phyloP scores from a whole-genome alignment of 2,797 vertebrate species.

The Rhabdomys pumilio region DNA sequence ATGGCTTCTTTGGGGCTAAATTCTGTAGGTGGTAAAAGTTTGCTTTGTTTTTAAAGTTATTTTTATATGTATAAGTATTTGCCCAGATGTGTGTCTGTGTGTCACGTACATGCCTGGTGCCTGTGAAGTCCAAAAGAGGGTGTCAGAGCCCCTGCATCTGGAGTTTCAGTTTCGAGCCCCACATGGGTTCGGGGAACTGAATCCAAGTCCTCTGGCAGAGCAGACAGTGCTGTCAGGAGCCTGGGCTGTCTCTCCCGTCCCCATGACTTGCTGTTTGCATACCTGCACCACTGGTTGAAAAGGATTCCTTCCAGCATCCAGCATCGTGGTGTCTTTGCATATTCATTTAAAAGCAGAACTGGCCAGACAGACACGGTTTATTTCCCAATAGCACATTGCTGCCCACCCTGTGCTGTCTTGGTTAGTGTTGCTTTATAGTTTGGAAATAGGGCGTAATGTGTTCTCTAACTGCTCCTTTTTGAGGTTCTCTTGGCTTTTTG shows the following conservation, averaged over 20 bases:
- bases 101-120: no score
- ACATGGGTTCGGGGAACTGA: background rate
- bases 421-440: constrained; percentile 9
- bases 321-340: background rate
- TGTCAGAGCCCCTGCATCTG: background rate
- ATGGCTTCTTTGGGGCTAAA: background rate
- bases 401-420: background rate
- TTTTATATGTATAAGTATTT: background rate
- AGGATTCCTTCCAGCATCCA: background rate
- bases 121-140: background rate
- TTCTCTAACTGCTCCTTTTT: constrained; percentile 37
- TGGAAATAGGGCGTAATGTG: background rate
- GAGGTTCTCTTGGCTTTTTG: constrained; percentile 7
- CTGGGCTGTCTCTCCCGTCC: background rate
- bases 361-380: background rate
- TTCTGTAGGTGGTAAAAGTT: constrained; percentile 2
- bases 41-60: background rate
- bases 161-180: background rate
- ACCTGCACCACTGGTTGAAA: background rate
- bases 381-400: background rate
- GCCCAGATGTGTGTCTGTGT: background rate
- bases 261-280: background rate
- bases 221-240: background rate
- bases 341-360: constrained; percentile 25
- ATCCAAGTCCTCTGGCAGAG: background rate